phyloP scores from a whole-genome alignment of 2,888 invertebrate species.

The Linnaemya tessellans region DNA sequence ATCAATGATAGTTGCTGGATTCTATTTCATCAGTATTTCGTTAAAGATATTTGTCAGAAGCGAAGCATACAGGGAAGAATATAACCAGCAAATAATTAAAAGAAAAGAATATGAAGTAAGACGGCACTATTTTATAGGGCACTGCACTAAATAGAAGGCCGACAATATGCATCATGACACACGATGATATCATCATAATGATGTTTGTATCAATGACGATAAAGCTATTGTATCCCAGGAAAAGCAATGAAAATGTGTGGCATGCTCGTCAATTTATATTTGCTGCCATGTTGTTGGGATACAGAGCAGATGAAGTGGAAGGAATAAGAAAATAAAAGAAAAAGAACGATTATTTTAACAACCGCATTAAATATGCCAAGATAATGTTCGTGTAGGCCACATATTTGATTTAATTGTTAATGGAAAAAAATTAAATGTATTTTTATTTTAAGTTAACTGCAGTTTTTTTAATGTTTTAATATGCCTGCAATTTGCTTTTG shows the following conservation, averaged over 20 bases:
- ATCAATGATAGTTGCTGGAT: conserved; percentile 33
- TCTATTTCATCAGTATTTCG: conserved; percentile 12
- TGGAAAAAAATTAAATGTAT: conserved; percentile 15
- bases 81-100: conserved; percentile 29
- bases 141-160: conserved; percentile 23
- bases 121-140: conserved; percentile 18
- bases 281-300: neutral
- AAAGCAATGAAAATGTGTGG: conserved; percentile 58
- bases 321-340: neutral
- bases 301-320: conserved; percentile 10
- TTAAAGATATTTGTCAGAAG: conserved; percentile 50
- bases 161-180: conserved; percentile 35
- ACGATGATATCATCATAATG: conserved; percentile 14
- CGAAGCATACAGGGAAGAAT: neutral
- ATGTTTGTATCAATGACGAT: conserved; percentile 13
- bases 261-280: conserved; percentile 47
- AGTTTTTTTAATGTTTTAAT: conserved; percentile 19
- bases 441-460: conserved; percentile 19
- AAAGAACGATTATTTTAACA: neutral
- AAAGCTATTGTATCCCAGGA: neutral
- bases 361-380: conserved; percentile 18
- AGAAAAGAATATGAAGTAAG: conserved; percentile 30
- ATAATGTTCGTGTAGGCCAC: conserved; percentile 20
- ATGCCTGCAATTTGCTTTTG: neutral
- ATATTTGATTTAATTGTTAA: conserved; percentile 38